These are phyloP conservation scores for Monomorium pharaonis DNA, from an alignment of 1,140 invertebrate species.

Conservation along the genomic window DNA sequence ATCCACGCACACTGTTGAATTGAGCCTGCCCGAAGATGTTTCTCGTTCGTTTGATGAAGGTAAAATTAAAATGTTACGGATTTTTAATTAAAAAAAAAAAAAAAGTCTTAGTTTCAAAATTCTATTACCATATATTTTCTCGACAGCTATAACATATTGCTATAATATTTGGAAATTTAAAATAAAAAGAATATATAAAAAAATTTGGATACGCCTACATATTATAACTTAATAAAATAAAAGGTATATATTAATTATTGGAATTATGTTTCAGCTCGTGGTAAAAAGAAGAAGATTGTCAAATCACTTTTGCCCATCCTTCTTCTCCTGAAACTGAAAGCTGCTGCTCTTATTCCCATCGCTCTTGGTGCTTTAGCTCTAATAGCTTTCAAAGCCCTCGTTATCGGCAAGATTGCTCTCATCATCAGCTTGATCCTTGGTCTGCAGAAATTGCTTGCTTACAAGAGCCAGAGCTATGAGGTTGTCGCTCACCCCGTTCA, in stretches of 20 bases:
- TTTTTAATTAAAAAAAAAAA: not conserved
- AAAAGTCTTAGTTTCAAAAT: not conserved
- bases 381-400: constrained; percentile 92
- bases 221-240: not conserved
- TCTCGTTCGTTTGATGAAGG: constrained; percentile 85
- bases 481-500: constrained; percentile 82
- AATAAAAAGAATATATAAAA: not conserved
- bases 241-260: not conserved
- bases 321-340: constrained; percentile 91
- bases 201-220: not conserved
- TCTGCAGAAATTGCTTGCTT: constrained; percentile 91
- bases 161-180: not conserved
- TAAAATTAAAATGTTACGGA: constrained; percentile 69
- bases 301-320: constrained; percentile 89
- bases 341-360: constrained; percentile 91
- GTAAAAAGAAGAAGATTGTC: constrained; percentile 88
- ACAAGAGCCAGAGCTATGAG: constrained; percentile 90
- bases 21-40: constrained; percentile 90
- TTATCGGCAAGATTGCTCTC: constrained; percentile 92
- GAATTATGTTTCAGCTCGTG: constrained; percentile 82
- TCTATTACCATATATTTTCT: not conserved
- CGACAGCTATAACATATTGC: not conserved
- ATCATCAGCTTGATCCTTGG: constrained; percentile 91
- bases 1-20: constrained; percentile 91
- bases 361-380: constrained; percentile 91